phyloP scores from a whole-genome alignment of 2,113 vertebrate genomes.

The Rhodinocichla rosea region DNA sequence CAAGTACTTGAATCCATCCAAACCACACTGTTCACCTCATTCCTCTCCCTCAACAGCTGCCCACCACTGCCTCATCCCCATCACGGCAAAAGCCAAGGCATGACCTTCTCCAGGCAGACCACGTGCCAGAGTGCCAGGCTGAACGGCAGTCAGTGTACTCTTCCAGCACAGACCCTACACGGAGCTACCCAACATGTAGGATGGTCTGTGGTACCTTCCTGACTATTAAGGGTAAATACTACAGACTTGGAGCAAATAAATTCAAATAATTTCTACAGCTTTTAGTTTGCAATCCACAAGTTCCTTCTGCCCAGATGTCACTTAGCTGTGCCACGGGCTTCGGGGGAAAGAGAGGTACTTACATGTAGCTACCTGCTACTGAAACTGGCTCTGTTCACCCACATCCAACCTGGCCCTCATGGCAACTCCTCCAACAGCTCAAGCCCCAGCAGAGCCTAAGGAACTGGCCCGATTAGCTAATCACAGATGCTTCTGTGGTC shows the following conservation, averaged over 20 bases:
- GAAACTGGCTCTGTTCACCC: background rate
- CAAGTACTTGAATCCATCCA: background rate
- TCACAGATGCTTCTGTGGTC: background rate
- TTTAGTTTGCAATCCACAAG: background rate
- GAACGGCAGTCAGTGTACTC: background rate
- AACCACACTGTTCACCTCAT: background rate
- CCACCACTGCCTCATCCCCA: background rate
- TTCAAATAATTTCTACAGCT: background rate
- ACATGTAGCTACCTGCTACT: background rate
- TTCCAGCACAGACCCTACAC: background rate
- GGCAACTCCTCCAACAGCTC: background rate
- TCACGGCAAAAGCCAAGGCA: fast-evolving
- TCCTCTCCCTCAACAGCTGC: background rate
- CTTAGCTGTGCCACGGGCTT: fast-evolving
- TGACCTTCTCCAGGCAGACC: background rate
- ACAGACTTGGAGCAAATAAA: background rate
- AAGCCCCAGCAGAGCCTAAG: background rate
- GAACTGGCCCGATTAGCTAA: background rate
- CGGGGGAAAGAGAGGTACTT: background rate
- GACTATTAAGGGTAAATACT: background rate
- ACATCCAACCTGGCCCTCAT: background rate
- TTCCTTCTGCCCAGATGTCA: background rate
- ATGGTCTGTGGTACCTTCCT: background rate
- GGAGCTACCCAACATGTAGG: background rate
- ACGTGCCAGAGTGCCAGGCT: fast-evolving